Base-by-base conservation (phyloP, 2,797 vertebrate genomes). In the Micrastur ruficollis region DNA sequence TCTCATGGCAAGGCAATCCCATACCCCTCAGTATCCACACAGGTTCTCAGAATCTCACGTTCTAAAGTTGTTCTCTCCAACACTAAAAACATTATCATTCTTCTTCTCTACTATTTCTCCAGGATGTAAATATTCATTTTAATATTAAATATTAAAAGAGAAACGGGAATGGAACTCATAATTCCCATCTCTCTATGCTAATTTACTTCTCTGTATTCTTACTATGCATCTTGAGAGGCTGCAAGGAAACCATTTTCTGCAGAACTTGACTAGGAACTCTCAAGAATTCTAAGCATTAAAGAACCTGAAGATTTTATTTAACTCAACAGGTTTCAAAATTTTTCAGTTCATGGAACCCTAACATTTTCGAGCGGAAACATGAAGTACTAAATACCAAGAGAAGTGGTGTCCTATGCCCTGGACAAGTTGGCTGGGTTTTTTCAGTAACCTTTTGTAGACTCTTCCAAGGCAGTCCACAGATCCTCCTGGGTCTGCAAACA, bases 91-190 rank as follows among this genome's bases (percentile, higher is more conserved):
- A 38, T 14, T 58, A 29, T 3, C 1, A 53, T 71, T 89, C 88
- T 90, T 81, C 40, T 71, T 78, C 53, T 74, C 47, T 75, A 56
- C 20, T 84, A 47, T 68, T 76, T 93, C 55, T 80, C 59, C 59
- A 56, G 25, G 9, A 84, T 87, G 78, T 40, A 86, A 86, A 92
- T 86, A 90, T 34, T 92, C 27, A 74, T 88, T 88, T 94, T 71
- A 66, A 82, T 82, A 91, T 46, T 78, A 94, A 94, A 86, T 83
- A 90, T 92, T 87, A 76, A 67, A 89, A 63, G 27, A 82, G 5
- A 76, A 91, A 85, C 34, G 47, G 40, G 27, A 89, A 85, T 12
- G 4, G 36, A 91, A 85, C 18, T 94, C 17, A 4, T 52, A 36
- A 81, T 75, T 90, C 72, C 36, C 44, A 92, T 47, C 74, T 89